These are phyloP conservation scores for Doris montereyensis DNA, from an alignment of 2,888 invertebrate species.

Conservation along the genomic window DNA sequence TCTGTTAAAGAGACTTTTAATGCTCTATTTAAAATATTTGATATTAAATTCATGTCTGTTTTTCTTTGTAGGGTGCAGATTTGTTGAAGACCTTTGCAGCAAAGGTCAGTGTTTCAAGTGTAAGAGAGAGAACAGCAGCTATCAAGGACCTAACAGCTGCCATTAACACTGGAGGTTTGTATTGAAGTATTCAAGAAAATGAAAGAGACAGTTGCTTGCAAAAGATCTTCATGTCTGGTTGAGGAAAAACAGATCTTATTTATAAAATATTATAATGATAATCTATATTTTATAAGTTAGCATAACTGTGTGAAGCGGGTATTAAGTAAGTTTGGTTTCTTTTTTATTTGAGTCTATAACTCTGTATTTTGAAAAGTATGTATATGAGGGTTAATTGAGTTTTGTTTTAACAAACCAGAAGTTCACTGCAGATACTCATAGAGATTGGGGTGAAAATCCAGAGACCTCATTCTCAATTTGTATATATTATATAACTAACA, in stretches of 20 bases:
- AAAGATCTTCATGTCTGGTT: too few relatives aligned
- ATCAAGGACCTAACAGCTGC: slow-evolving; percentile 56
- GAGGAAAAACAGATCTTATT: too few relatives aligned
- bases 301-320: not conserved
- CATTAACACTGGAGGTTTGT: slow-evolving; percentile 59
- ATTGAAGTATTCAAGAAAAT: not conserved
- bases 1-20: too few relatives aligned
- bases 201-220: too few relatives aligned
- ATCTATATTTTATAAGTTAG: not conserved
- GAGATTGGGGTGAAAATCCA: too few relatives aligned
- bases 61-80: slow-evolving; percentile 55
- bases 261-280: not conserved
- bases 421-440: too few relatives aligned
- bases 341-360: not conserved
- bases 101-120: slow-evolving; percentile 61
- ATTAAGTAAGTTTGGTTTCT: not conserved
- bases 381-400: too few relatives aligned
- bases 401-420: too few relatives aligned
- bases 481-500: too few relatives aligned
- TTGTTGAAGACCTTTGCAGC: slow-evolving; percentile 64
- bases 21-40: too few relatives aligned
- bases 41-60: slow-evolving; percentile 30
- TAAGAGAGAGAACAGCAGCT: slow-evolving; percentile 58
- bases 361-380: not conserved
- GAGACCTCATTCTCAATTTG: too few relatives aligned